Evolutionary conservation across 2,113 vertebrate genomes (phyloP), one percentile per base, ranked within the genome.

Genomic region (Channa argus): DNA sequence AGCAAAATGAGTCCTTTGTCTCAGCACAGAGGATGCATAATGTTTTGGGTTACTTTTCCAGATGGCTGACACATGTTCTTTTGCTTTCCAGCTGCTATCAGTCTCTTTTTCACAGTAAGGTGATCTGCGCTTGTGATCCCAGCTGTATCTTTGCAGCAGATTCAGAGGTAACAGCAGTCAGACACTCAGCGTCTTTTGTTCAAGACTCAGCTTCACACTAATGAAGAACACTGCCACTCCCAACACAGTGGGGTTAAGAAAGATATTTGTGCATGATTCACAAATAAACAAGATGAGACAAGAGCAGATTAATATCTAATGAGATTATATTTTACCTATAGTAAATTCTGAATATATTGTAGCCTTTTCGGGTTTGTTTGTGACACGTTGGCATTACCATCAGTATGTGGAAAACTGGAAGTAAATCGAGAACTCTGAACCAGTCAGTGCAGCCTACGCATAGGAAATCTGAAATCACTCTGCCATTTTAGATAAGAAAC

Each of bases 51-150:
- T 56, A 83, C 77, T 86, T 86, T 86, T 90, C 91, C 92, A 92
- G 89, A 92, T 92, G 89, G 90, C 84, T 84, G 75, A 86, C 90
- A 92, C 85, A 91, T 94, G 92, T 88, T 89, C 71, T 60, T 80
- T 90, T 84, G 73, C 86, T 86, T 87, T 91, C 90, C 89, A 86
- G 87, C 85, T 90, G 82, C 85, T 89, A 87, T 92, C 86, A 63
- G 68, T 85, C 77, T 83, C 78, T 86, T 80, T 80, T 86, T 85
- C 74, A 71, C 77, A 82, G 90, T 91, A 91, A 92, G 87, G 89
- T 90, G 92, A 93, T 92, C 86, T 82, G 74, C 74, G 56, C 63
- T 80, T 65, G 47, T 74, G 71, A 84, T 88, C 89, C 85, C 83
- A 80, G 80, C 87, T 92, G 85, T 84, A 86, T 85, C 85, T 82